These are phyloP conservation scores for Rattus rattus DNA, from an alignment of 2,113 vertebrate genomes.

Conservation along the genomic window DNA sequence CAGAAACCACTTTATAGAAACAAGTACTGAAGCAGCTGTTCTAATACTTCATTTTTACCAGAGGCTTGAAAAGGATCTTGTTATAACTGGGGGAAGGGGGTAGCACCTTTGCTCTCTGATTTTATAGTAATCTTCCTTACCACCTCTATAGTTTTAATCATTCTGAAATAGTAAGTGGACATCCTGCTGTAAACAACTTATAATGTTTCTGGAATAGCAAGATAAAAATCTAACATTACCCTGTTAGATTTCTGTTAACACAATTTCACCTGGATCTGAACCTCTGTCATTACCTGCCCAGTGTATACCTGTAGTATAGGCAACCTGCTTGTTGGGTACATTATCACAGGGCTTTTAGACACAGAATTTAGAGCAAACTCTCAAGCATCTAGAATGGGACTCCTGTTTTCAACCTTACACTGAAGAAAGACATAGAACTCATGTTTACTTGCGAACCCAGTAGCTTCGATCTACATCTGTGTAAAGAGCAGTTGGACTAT, in stretches of 20 bases:
- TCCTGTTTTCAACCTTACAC: neutral
- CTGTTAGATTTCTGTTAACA: neutral
- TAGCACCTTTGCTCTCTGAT: neutral
- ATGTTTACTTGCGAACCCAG: neutral
- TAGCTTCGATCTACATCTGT: neutral
- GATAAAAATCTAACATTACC: neutral
- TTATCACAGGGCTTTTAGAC: neutral
- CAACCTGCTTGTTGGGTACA: neutral
- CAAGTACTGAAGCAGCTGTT: neutral
- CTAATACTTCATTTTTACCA: neutral
- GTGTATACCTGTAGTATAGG: neutral
- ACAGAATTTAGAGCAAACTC: neutral
- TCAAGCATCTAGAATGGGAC: neutral
- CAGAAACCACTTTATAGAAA: neutral
- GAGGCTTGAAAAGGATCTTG: neutral
- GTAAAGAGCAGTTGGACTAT: neutral
- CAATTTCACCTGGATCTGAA: neutral
- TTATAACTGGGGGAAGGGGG: neutral
- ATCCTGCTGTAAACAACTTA: neutral
- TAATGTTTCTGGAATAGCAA: neutral
- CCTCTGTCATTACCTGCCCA: neutral
- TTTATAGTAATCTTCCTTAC: neutral
- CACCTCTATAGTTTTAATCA: neutral
- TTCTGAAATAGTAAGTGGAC: neutral
- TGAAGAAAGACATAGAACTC: neutral